Base-by-base conservation (phyloP, 35 echinoderm and acorn worm genomes). In the Heliocidaris tuberculata region DNA sequence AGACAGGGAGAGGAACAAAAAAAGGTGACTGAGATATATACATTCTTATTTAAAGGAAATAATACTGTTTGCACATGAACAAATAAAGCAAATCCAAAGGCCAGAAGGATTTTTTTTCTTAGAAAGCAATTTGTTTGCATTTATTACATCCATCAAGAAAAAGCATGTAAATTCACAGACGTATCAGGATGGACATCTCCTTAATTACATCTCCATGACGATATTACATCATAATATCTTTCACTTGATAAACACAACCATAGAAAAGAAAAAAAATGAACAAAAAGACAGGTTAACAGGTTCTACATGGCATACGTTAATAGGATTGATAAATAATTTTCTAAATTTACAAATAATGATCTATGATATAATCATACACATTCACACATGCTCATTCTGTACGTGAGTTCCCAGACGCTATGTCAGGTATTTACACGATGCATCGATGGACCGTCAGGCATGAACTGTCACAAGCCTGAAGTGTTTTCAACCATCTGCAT, bases 121-220 rank as follows among this genome's bases (percentile, higher is more conserved):
- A 89, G 87, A 89, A 89, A 89, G 87, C 87, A 89, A 89, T 93
- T 59, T 93, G 91, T 93, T 93, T 93, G 91, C 91, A 93, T 93
- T 93, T 93, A 93, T 93, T 93, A 93, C 91, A 93, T 93, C 91
- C 91, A 93, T 93, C 13, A 29, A 93, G 91, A 48, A 15, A 49
- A 29, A 93, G n/a, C 91, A 93, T 93, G 91, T 93, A 93, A 32
- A 59, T 49, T 59, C 91, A 89, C 87, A 89, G 47, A 89, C 17
- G 35, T 85, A 42, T 89, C 29, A 2, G 87, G 47, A 42, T 89
- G 87, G 87, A 89, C 87, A 89, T 35, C 87, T 30, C 27, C 0
- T 16, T 89, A 32, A 89, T 32, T 42, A 42, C 31, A 31, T 89
- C 87, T 89, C 24, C 87, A 78, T 78, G 65, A 78, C 17, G 27